A percentile compares a stretch with the other conserved stretches of the same genome.
Evolutionary conservation across 2,113 vertebrate genomes (phyloP).

Genomic region (Nematolebias whitei): DNA sequence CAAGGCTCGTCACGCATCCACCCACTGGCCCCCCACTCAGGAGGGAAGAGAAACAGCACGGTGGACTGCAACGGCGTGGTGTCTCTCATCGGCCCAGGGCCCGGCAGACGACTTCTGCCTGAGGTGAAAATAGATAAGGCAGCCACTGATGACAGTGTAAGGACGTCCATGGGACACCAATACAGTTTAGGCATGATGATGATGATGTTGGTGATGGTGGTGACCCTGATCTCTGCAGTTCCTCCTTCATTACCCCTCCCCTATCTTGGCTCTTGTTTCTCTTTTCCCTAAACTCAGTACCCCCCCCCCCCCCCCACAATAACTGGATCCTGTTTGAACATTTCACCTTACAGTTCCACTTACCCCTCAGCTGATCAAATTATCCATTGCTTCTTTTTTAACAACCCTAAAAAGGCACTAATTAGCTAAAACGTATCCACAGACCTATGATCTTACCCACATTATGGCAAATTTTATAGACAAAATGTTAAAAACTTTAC

Average conservation of each 20-base stretch:
- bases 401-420: conserved; percentile 32
- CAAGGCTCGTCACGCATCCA: conserved; percentile 93
- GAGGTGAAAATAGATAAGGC: conserved; percentile 97
- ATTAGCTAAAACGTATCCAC: conserved; percentile 31
- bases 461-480: conserved; percentile 28
- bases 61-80: conserved; percentile 99
- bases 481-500: conserved; percentile 2
- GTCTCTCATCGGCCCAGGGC: conserved; percentile 93
- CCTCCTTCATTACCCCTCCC: conserved; percentile 59
- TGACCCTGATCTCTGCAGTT: conserved; percentile 63
- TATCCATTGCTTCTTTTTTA: conserved; percentile 12
- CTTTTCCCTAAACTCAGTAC: conserved; percentile 33
- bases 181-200: conserved; percentile 86
- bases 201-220: conserved; percentile 67
- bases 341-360: conserved; percentile 24
- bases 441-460: conserved; percentile 21
- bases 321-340: conserved; percentile 32
- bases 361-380: conserved; percentile 18
- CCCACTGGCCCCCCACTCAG: conserved; percentile 87
- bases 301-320: conserved; percentile 25
- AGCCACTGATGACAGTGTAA: conserved; percentile 89
- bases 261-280: conserved; percentile 51
- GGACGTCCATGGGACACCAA: conserved; percentile 82
- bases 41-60: conserved; percentile 95
- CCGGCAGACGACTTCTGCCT: conserved; percentile 93